Evolutionary conservation across 2,888 invertebrate genomes (phyloP).

Genomic region (Cristatella mucedo): DNA sequence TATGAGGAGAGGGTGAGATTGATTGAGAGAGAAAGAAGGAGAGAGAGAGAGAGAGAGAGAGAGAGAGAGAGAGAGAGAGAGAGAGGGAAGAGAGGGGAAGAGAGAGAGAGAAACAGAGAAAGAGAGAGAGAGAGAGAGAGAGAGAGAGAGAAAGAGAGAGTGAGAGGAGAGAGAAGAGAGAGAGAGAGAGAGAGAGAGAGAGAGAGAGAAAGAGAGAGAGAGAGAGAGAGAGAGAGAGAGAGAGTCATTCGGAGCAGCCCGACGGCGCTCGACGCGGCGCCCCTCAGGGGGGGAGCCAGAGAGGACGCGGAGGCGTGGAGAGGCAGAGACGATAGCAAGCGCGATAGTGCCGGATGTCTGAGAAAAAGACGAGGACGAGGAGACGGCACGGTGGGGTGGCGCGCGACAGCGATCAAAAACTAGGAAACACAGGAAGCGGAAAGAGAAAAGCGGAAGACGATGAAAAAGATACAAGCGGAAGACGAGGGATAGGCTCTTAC

Average conservation of each 20-base stretch:
- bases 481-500: too few species aligned
- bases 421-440: too few species aligned
- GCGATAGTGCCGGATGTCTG: too few species aligned
- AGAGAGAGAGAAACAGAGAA: background rate
- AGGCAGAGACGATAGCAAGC: too few species aligned
- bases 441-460: too few species aligned
- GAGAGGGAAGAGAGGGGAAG: conserved; percentile 1
- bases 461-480: too few species aligned
- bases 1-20: too few species aligned
- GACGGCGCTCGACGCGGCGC: background rate
- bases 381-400: background rate
- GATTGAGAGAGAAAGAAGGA: too few species aligned
- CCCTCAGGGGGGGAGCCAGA: background rate
- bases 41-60: conserved; percentile 1
- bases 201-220: too few species aligned
- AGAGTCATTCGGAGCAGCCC: background rate
- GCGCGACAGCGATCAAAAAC: background rate
- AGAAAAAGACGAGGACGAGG: background rate
- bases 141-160: conserved; percentile 1
- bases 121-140: too few species aligned
- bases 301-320: background rate
- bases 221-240: conserved; percentile 1
- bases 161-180: background rate
- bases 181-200: too few species aligned
- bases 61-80: conserved; percentile 1